Evolutionary conservation across 2,797 vertebrate genomes (phyloP).

Genomic region (Babyrousa celebensis): DNA sequence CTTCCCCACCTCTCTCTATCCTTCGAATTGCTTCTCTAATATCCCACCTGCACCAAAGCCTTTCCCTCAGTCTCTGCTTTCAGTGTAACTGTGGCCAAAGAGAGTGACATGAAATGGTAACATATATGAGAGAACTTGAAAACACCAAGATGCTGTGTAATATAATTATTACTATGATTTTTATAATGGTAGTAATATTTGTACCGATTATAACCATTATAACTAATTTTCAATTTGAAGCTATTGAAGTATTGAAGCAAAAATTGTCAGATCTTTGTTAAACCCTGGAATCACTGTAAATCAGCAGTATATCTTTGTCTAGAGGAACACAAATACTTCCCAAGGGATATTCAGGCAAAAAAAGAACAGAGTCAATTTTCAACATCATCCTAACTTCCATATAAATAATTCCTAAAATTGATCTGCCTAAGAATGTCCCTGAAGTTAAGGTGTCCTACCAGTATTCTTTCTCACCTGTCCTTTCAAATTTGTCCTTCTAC

Average conservation of each 20-base stretch:
- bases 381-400: not conserved
- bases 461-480: not conserved
- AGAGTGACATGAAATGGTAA: constrained; percentile 1
- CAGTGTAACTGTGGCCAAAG: not conserved
- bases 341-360: not conserved
- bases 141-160: constrained; percentile 6
- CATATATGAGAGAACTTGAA: constrained; percentile 44
- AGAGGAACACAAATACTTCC: not conserved
- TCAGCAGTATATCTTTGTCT: not conserved
- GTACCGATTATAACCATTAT: constrained; percentile 39
- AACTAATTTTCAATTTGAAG: constrained; percentile 25
- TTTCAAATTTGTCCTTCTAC: not conserved
- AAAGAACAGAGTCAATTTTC: not conserved
- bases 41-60: not conserved
- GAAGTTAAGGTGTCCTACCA: not conserved
- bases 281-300: not conserved
- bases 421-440: not conserved
- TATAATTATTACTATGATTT: constrained; percentile 28
- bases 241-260: constrained; percentile 38
- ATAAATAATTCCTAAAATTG: constrained; percentile 30
- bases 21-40: not conserved
- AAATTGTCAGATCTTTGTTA: constrained; percentile 30
- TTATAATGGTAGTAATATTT: constrained; percentile 5
- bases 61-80: constrained; percentile 54
- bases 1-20: not conserved